phyloP scores from a whole-genome alignment of 2,797 vertebrate species.

The Acestrorhynchus altus region DNA sequence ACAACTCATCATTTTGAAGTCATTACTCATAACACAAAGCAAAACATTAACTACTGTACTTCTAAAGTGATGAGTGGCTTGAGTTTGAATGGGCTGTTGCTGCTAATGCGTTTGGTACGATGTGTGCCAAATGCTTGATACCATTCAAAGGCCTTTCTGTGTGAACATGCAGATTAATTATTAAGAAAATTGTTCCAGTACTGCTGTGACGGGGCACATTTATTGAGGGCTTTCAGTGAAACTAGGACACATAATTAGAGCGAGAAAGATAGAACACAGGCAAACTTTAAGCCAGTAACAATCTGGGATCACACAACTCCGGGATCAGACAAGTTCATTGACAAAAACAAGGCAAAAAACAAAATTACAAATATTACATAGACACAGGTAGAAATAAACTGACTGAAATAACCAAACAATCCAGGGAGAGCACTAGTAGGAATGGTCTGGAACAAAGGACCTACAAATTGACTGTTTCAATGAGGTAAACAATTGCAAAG shows the following conservation, averaged over 20 bases:
- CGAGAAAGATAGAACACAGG: background rate
- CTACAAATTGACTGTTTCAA: too few species aligned
- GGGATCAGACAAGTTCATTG: background rate
- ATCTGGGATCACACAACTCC: background rate
- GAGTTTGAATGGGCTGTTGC: too few species aligned
- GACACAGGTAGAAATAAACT: too few species aligned
- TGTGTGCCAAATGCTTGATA: background rate
- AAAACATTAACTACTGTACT: too few species aligned
- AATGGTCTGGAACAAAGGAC: too few species aligned
- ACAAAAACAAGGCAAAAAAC: too few species aligned
- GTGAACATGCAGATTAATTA: background rate
- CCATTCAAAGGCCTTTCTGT: background rate
- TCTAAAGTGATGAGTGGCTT: background rate
- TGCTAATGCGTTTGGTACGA: background rate
- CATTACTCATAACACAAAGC: too few species aligned
- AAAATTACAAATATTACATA: too few species aligned
- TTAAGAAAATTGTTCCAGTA: background rate
- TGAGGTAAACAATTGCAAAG: too few species aligned
- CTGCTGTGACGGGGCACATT: background rate
- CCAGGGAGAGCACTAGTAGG: too few species aligned
- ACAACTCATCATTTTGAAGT: too few species aligned
- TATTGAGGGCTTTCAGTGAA: background rate
- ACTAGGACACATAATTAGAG: background rate
- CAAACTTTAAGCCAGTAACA: background rate
- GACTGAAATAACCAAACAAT: too few species aligned